Evolutionary conservation across 2,113 vertebrate genomes (phyloP).

Genomic region (Neodon shergylaensis): DNA sequence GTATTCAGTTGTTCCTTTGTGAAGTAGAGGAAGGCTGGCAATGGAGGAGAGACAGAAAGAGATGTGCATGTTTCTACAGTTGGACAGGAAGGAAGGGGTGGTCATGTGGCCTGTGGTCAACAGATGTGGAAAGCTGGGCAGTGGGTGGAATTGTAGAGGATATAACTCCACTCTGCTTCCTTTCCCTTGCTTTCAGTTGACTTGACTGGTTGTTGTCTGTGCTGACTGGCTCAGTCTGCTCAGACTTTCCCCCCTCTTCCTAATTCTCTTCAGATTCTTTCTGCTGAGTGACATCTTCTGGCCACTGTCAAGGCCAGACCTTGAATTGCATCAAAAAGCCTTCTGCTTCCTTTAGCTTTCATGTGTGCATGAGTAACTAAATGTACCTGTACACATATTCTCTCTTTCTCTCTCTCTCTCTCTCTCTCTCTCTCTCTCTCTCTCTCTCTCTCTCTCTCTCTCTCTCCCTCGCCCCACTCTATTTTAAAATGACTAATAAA

Average conservation of each 20-base stretch:
- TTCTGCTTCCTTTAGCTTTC: neutral
- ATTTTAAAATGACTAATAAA: neutral
- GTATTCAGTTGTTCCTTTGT: neutral
- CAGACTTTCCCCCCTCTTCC: too few relatives aligned
- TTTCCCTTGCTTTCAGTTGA: neutral
- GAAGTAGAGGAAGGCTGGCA: neutral
- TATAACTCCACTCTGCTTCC: too few relatives aligned
- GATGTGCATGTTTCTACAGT: neutral
- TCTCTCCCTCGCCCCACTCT: too few relatives aligned
- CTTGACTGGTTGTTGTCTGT: neutral
- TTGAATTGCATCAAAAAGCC: neutral
- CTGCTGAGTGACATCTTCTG: neutral
- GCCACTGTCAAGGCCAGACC: neutral
- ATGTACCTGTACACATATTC: neutral
- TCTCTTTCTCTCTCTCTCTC: too few relatives aligned
- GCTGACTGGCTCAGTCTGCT: neutral
- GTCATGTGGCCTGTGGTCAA: accelerated
- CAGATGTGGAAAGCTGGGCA: neutral
- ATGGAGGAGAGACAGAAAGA: neutral
- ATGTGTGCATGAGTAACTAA: neutral
- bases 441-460: too few relatives aligned
- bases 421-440: too few relatives aligned
- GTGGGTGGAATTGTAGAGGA: too few relatives aligned
- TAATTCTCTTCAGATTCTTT: neutral
- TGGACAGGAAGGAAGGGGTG: too few relatives aligned